These are phyloP conservation scores for Lasiommata megera DNA, from an alignment of 2,888 invertebrate genomes.

Conservation along the genomic window DNA sequence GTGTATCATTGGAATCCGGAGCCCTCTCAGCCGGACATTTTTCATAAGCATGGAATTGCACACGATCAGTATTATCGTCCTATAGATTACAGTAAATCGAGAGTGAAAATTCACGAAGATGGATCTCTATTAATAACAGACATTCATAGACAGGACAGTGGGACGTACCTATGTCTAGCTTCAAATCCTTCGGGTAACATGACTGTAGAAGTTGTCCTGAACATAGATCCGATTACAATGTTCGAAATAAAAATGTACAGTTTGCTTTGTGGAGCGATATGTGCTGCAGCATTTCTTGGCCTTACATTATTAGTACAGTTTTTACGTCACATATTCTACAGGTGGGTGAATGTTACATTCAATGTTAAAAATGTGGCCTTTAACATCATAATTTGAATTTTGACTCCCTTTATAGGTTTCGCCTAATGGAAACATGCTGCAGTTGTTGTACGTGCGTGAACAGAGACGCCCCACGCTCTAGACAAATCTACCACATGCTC, in stretches of 20 bases:
- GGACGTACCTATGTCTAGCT: constrained; percentile 92
- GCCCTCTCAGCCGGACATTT: constrained; percentile 83
- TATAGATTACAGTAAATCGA: constrained; percentile 71
- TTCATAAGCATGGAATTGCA: constrained; percentile 83
- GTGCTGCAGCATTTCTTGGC: constrained; percentile 89
- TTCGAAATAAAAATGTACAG: constrained; percentile 92
- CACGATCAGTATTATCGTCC: constrained; percentile 79
- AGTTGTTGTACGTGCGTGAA: constrained; percentile 88
- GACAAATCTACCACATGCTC: constrained; percentile 92
- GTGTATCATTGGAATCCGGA: constrained; percentile 91
- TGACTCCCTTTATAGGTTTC: constrained; percentile 86
- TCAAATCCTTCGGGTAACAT: constrained; percentile 91
- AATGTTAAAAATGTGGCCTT: background rate
- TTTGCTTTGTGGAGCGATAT: constrained; percentile 89
- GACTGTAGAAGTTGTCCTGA: constrained; percentile 87
- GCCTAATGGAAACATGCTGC: constrained; percentile 87
- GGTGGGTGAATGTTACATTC: constrained; percentile 73
- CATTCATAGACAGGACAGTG: constrained; percentile 90
- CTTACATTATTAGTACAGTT: constrained; percentile 91
- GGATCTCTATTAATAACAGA: constrained; percentile 88
- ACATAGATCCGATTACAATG: constrained; percentile 93
- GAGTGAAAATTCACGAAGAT: constrained; percentile 86
- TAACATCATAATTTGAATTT: no score
- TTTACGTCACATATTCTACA: constrained; percentile 85
- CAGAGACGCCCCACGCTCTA: constrained; percentile 87